Conservation (phyloP, 2,797 vertebrate species). For the Pangasius larnaudii region DNA sequence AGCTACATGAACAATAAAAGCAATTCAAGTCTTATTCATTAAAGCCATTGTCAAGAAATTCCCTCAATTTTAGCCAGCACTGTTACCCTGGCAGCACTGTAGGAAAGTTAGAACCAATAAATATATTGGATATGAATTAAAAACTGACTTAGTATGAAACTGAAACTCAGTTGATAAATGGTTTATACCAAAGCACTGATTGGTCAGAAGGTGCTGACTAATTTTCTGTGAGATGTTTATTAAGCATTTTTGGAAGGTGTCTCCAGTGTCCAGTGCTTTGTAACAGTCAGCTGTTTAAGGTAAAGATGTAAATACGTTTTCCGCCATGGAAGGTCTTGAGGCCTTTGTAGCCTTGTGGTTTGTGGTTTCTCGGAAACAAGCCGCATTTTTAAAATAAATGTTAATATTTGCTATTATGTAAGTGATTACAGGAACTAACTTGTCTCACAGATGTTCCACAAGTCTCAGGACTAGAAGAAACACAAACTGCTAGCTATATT, state of each 20-base stretch:
- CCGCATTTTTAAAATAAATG: background rate
- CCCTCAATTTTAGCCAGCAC: background rate
- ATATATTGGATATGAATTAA: background rate
- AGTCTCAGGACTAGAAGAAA: background rate
- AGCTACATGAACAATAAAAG: background rate
- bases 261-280: background rate
- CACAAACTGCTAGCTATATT: background rate
- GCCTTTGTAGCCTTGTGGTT: background rate
- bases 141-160: background rate
- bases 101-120: background rate
- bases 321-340: background rate
- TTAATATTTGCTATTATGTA: background rate
- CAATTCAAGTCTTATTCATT: background rate
- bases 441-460: background rate
- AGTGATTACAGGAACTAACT: background rate
- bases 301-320: background rate
- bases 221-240: background rate
- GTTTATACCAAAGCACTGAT: background rate
- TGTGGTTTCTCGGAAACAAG: background rate
- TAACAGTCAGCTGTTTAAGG: background rate
- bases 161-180: background rate
- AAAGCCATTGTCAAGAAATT: background rate
- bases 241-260: background rate
- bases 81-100: background rate
- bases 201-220: background rate